Evolutionary conservation across 1,140 invertebrate genomes (phyloP), one percentile per base, ranked within the genome.

Genomic region (Neuroterus valhalla): DNA sequence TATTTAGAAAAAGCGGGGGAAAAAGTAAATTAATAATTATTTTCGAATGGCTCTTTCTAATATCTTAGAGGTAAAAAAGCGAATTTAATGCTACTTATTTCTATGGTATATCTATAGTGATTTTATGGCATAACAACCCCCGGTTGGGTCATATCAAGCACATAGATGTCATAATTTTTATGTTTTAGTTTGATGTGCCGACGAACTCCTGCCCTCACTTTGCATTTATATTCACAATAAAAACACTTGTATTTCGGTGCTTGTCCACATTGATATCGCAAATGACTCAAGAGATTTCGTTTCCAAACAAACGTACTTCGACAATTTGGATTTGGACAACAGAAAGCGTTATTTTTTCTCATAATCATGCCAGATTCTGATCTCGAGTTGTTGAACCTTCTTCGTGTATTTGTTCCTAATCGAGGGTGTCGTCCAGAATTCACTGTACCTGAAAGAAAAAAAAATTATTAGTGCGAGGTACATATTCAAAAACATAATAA

Each of bases 211-310:
- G 66, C 72, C 0, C 85, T 83, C 0, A 79, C 73, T 55, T 86
- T 83, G 19, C 80, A 81, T 31, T 76, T 70, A 45, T 86, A 86
- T 6, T 83, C 67, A 79, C 91, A 91, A 42, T 87, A 83, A 1
- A 86, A 88, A 76, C 91, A 91, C 17, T 86, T 81, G 74, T 90
- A 91, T 43, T 87, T 82, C 6, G 89, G 88, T 38, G 86, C 84
- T 3, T 85, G 80, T 1, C 90, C 89, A 68, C 91, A 92, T 68
- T 90, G 87, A 72, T 88, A 91, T 67, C 84, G 85, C 62, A 88
- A 76, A 74, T 91, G 91, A 17, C 88, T 88, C 4, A 81, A 85
- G 11, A 91, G 74, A 66, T 87, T 88, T 11, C 86, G 81, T 46
- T 86, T 88, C 66, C 89, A 88, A 62, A 68, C 45, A 21, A 83